A percentile compares a stretch with the other conserved stretches of the same genome.
Conservation (phyloP, 2,113 vertebrate species). For the Lepus europaeus region DNA sequence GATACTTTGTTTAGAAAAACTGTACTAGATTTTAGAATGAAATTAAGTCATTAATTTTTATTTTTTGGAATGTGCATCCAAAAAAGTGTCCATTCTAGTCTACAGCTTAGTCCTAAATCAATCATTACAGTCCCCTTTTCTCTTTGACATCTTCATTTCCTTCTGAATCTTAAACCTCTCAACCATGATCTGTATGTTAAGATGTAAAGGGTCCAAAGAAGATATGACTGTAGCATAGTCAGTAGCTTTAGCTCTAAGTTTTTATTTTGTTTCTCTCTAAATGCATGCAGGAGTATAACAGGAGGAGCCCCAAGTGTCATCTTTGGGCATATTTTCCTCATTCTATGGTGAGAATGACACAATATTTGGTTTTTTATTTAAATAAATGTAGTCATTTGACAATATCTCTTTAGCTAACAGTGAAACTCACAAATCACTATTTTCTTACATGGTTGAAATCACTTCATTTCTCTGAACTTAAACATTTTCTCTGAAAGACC, state of each 20-base stretch:
- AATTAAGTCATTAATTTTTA: neutral
- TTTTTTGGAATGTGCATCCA: neutral
- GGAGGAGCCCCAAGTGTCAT: accelerated
- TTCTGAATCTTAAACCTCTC: neutral
- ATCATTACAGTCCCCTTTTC: neutral
- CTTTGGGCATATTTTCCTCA: neutral
- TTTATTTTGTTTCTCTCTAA: neutral
- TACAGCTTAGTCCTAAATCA: neutral
- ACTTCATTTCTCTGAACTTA: constrained; percentile 43
- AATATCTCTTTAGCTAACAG: neutral
- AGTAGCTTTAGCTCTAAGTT: neutral
- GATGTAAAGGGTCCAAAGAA: neutral
- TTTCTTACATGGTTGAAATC: neutral
- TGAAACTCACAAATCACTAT: neutral
- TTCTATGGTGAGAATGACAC: neutral
- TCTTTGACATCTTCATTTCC: neutral
- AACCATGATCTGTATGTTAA: neutral
- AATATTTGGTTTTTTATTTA: neutral
- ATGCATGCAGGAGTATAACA: neutral
- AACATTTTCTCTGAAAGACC: constrained; percentile 49
- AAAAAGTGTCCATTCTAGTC: neutral
- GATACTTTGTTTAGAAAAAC: neutral
- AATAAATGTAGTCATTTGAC: neutral
- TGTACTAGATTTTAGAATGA: neutral
- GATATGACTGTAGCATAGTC: neutral